phyloP scores from a whole-genome alignment of 1,140 invertebrate species.

The Macrotrachela quadricornifera region DNA sequence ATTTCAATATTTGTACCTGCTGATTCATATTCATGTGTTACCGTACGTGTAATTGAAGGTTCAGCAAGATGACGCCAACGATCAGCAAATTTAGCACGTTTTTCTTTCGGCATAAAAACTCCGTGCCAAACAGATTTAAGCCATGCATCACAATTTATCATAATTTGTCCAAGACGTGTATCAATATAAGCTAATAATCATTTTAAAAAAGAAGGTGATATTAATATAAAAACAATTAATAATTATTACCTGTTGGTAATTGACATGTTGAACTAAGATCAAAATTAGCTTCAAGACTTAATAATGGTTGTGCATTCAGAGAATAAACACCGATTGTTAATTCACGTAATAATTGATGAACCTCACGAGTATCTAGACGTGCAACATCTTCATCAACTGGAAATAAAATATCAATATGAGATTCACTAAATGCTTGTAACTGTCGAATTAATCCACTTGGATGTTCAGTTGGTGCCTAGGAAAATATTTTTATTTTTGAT shows the following conservation, averaged over 20 bases:
- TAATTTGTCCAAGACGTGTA: conserved; percentile 23
- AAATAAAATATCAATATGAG: conserved; percentile 10
- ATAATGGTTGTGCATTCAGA: conserved; percentile 23
- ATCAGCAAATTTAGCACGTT: conserved; percentile 27
- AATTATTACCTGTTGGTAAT: conserved; percentile 15
- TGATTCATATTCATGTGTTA: too few relatives aligned
- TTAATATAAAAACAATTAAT: too few relatives aligned
- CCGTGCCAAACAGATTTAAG: conserved; percentile 30
- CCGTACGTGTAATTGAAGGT: too few relatives aligned
- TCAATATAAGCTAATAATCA: conserved; percentile 20
- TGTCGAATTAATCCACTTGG: conserved; percentile 20
- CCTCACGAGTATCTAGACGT: conserved; percentile 9
- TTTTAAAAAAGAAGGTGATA: too few relatives aligned
- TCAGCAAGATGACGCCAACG: conserved; percentile 19
- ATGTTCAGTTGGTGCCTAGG: conserved; percentile 19
- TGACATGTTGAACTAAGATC: conserved; percentile 23
- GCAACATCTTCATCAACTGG: conserved; percentile 8
- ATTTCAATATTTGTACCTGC: too few relatives aligned
- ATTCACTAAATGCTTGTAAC: conserved; percentile 13
- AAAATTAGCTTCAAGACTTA: conserved; percentile 23
- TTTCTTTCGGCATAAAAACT: conserved; percentile 26
- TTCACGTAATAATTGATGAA: conserved; percentile 28
- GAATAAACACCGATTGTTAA: conserved; percentile 27
- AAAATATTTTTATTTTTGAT: too few relatives aligned
- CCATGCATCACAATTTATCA: conserved; percentile 27